These are phyloP conservation scores for Mastigias papua DNA, from an alignment of 30 jellyfish, hydroid and myxozoan genomes.

Conservation along the genomic window DNA sequence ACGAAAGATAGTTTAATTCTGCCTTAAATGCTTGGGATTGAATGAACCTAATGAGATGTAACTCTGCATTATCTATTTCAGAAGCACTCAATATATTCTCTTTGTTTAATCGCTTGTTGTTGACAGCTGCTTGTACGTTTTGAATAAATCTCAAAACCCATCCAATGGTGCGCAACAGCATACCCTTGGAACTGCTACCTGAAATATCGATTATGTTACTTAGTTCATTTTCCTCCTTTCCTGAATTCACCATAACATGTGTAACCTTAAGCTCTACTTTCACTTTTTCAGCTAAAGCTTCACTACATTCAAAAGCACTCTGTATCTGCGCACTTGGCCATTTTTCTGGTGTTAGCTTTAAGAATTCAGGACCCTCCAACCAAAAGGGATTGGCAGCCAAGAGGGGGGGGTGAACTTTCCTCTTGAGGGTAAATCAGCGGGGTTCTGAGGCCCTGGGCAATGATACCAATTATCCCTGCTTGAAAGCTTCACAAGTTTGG, in stretches of 20 bases:
- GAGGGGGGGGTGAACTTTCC: conserved; percentile 12
- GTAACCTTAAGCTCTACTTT: conserved; percentile 42
- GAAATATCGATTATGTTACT: conserved; percentile 7
- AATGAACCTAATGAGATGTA: conserved; percentile 44
- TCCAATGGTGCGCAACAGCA: conserved; percentile 38
- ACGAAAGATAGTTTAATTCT: conserved; percentile 37
- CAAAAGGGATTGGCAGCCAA: conserved; percentile 1
- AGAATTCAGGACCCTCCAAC: conserved; percentile 77
- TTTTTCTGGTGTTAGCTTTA: conserved; percentile 8
- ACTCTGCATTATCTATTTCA: conserved; percentile 54
- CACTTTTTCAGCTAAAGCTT: conserved; percentile 48
- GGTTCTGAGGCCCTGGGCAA: conserved; percentile 59
- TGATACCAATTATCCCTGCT: conserved; percentile 15
- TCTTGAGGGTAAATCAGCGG: conserved; percentile 68
- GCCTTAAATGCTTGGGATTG: conserved; percentile 37
- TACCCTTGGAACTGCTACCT: conserved; percentile 46
- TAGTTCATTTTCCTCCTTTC: conserved; percentile 2
- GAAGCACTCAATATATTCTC: conserved; percentile 54
- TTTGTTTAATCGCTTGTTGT: conserved; percentile 18
- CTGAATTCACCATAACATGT: conserved; percentile 37
- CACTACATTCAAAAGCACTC: conserved; percentile 26
- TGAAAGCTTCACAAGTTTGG: conserved; percentile 12
- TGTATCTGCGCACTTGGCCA: conserved; percentile 50
- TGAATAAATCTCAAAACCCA: conserved; percentile 56
- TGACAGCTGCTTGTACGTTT: conserved; percentile 46